These are phyloP conservation scores for Microdon myrmicae DNA, from an alignment of 2,888 invertebrate species.

Conservation along the genomic window DNA sequence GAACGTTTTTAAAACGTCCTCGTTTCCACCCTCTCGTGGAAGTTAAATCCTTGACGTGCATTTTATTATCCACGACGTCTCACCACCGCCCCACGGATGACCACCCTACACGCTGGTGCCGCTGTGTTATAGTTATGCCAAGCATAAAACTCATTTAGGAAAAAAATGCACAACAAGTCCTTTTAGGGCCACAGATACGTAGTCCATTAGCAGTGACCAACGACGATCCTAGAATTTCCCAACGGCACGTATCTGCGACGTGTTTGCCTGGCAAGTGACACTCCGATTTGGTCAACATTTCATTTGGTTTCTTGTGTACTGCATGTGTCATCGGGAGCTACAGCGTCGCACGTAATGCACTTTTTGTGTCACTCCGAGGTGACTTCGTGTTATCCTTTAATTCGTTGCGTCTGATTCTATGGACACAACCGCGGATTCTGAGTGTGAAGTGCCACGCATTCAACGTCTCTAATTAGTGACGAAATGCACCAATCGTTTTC, in stretches of 20 bases:
- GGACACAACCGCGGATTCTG: conserved; percentile 13
- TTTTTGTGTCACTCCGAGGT: conserved; percentile 40
- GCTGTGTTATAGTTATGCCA: conserved; percentile 43
- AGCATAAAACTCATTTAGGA: conserved; percentile 50
- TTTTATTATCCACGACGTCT: conserved; percentile 29
- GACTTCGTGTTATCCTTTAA: conserved; percentile 33
- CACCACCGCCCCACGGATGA: background rate
- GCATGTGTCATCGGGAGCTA: conserved; percentile 25
- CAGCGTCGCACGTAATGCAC: conserved; percentile 40
- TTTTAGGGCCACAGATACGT: conserved; percentile 35
- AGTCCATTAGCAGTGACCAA: conserved; percentile 34
- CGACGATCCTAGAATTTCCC: conserved; percentile 28
- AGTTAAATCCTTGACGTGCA: conserved; percentile 36
- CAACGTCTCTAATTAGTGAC: conserved; percentile 33
- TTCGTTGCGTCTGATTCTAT: too few relatives aligned
- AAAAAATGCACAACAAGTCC: conserved; percentile 51
- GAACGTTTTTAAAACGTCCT: conserved; percentile 21
- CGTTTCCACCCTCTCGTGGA: conserved; percentile 42
- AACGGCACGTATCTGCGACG: conserved; percentile 21
- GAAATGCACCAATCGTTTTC: conserved; percentile 24
- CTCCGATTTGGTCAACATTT: conserved; percentile 44
- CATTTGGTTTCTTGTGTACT: conserved; percentile 35
- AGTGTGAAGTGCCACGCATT: conserved; percentile 5
- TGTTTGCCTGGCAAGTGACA: conserved; percentile 32
- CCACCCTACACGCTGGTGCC: conserved; percentile 5